Base-by-base conservation (phyloP, 1,140 invertebrate genomes). In the Meloidogyne hapla region DNA sequence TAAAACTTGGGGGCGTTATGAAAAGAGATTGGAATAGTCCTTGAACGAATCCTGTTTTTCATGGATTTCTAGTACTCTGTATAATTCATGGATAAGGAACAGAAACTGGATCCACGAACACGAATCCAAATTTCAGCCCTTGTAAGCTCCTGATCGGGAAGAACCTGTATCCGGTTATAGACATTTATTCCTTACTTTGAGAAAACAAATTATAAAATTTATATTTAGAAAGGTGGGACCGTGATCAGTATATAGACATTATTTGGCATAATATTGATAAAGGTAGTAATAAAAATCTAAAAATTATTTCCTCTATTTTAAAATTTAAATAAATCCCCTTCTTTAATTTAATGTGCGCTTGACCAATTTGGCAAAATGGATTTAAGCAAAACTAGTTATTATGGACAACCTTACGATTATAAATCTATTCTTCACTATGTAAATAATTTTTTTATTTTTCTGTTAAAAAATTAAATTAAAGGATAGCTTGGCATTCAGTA, bases 341-440 rank as follows among this genome's bases (percentile, higher is more conserved):
- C 23, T 12, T 61, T 40, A 38, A 67, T 69, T 73, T 80, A 75
- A 86, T 85, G 79, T 69, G 84, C 84, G 6, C 70, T 87, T 8
- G 84, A 85, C 80, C 84, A 85, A 72, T 85, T 85, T 70, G 84
- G 84, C 42, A 86, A 85, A 75, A 84, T 86, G 25, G 90, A 92
- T 61, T 66, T 87, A 42, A 83, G 75, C 73, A 86, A 86, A 70
- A 86, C 85, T 25, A 82, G 78, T 25, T 86, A 86, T 73, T 86
- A 86, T 61, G 85, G 86, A 56, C 85, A 86, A 66, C 81, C 84
- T 8, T 86, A 86, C 71, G 84, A 85, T 69, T 85, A 85, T 64
- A 82, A 82, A 61, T 85, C 83, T 13, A 85, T 85, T 72, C 78
- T 85, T 12, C 84, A 85, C 65, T 85, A 85, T 63, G 84, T 70